phyloP scores from a whole-genome alignment of 1,140 invertebrate species.

The Steinernema feltiae region DNA sequence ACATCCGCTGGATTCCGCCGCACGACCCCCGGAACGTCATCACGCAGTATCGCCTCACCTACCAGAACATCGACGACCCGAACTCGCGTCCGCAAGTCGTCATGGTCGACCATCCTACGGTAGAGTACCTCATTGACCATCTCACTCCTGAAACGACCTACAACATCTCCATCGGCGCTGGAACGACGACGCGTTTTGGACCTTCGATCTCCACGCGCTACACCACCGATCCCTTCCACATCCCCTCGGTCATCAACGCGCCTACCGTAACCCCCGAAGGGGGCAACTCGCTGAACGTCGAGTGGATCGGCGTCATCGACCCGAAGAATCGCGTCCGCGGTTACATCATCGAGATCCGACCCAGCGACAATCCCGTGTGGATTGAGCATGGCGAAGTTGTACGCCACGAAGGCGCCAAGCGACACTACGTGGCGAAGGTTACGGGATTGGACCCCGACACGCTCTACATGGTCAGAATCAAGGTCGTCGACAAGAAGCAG shows the following conservation, averaged over 20 bases:
- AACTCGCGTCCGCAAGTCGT: slow-evolving; percentile 43
- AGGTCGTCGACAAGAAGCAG: slow-evolving; percentile 52
- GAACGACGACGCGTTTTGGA: slow-evolving; percentile 39
- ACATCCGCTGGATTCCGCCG: slow-evolving; percentile 55
- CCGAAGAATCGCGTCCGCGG: slow-evolving; percentile 51
- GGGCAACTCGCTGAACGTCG: slow-evolving; percentile 47
- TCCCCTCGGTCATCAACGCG: slow-evolving; percentile 46
- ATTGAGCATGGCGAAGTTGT: slow-evolving; percentile 45
- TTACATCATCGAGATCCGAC: slow-evolving; percentile 54
- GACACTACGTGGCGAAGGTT: slow-evolving; percentile 45
- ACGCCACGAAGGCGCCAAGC: slow-evolving; percentile 48
- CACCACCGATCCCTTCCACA: slow-evolving; percentile 53
- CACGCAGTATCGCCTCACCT: slow-evolving; percentile 53
- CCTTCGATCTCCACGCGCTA: slow-evolving; percentile 56
- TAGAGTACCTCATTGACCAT: slow-evolving; percentile 52
- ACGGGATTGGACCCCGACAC: slow-evolving; percentile 51
- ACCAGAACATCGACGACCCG: slow-evolving; percentile 38
- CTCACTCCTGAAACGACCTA: slow-evolving; percentile 53
- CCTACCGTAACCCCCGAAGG: slow-evolving; percentile 54
- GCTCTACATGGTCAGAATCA: slow-evolving; percentile 55
- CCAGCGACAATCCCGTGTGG: slow-evolving; percentile 48
- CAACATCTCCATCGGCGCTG: slow-evolving; percentile 55
- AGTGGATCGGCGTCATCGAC: slow-evolving; percentile 54
- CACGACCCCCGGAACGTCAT: slow-evolving; percentile 50
- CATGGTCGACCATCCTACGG: slow-evolving; percentile 54